Conservation (phyloP, 2,113 vertebrate species). For the Cyanoliseus patagonus region DNA sequence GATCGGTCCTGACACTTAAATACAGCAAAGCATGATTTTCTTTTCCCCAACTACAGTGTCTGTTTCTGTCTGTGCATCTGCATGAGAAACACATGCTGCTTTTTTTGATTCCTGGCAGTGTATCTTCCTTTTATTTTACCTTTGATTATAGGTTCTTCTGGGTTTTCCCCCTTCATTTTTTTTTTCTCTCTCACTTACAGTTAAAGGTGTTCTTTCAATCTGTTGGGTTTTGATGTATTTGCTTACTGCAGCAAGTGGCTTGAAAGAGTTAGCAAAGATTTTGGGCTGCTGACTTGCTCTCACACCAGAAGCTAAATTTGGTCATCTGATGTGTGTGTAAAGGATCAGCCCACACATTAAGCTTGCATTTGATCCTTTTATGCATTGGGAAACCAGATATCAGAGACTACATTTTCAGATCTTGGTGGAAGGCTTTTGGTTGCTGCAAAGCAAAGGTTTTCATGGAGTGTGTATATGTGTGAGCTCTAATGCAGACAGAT, state of each 20-base stretch:
- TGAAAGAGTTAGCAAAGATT: background rate
- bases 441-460: background rate
- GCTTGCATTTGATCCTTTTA: background rate
- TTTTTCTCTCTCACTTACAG: background rate
- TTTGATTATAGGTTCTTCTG: background rate
- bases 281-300: background rate
- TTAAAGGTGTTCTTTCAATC: background rate
- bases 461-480: background rate
- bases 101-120: background rate
- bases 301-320: background rate
- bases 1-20: background rate
- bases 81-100: background rate
- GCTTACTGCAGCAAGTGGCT: background rate
- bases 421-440: background rate
- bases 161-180: background rate
- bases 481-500: rapidly evolving
- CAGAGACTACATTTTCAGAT: background rate
- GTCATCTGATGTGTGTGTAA: background rate
- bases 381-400: background rate
- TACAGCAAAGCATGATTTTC: background rate
- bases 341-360: background rate
- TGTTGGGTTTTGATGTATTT: background rate
- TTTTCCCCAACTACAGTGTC: background rate
- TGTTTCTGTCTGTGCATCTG: background rate
- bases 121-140: background rate